Base-by-base conservation (phyloP, 92 coral and sea anemone species). In the Bergia sp. region DNA sequence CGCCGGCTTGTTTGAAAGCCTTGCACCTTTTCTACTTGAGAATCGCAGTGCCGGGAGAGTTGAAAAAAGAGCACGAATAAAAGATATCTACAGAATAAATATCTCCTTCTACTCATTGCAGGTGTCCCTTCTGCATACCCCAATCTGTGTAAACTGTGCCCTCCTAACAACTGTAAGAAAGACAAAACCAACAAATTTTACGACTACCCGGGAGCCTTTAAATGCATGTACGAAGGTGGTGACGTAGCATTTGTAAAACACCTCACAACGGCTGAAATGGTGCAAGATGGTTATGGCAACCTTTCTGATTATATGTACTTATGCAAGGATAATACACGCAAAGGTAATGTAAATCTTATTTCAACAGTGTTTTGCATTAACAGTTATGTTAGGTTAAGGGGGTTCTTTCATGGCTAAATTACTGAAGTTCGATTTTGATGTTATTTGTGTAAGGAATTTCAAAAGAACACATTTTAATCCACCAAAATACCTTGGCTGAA, bases 221-320 rank as follows among this genome's bases (percentile, higher is more conserved):
- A 55, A 79, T 96, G 98, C 79, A 90, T 96, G 96, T 93, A 85
- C 2, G 95, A 90, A 1, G 91, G 90, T 3, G 96, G 96, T 0
- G 98, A 96, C 10, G 98, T 96, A 3, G 98, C 96, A 11, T 96
- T 96, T 69, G 88, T 94, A n/a, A 96, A 94, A 80, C 94, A 94
- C 38, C 42, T 66, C 9, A 96, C 98, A 4, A 74, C 92, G 8
- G 58, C 75, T 21, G 90, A 86, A 23, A 89, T 92, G 67, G 79
- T 92, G 21, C 44, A 15, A 1, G 10, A 82, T 0, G n/a, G 45
- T 6, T 72, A 93, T 39, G 95, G 96, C 47, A 75, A 16, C 0
- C 18, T 37, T 45, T 71, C 76, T 3, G 95, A 95, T 55, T 95
- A 94, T 53, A 42, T 84, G 41, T 93, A 94, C 81, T 89, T 95